Conservation (phyloP, 2,888 invertebrate species). For the Dryobota labecula region DNA sequence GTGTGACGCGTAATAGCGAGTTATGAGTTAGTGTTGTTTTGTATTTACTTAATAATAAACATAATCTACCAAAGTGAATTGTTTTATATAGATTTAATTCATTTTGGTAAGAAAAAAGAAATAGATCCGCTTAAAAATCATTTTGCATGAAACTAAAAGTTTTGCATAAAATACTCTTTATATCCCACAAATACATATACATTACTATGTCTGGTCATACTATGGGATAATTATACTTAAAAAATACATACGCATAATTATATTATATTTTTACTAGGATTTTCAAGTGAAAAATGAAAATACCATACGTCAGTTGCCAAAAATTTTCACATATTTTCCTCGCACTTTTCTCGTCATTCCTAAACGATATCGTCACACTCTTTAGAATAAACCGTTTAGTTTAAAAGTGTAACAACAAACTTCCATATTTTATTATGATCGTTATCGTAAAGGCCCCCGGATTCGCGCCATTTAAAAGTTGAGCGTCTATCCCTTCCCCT, state of each 20-base stretch:
- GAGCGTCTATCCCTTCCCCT: constrained; percentile 63
- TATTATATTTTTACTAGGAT: no score
- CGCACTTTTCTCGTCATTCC: constrained; percentile 51
- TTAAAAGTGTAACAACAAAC: constrained; percentile 85
- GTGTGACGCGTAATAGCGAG: constrained; percentile 75
- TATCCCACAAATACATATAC: no score
- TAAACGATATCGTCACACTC: constrained; percentile 76
- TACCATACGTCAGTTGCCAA: not conserved
- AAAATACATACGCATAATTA: no score
- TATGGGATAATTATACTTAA: no score
- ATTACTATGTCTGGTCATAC: no score
- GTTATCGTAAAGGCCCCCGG: constrained; percentile 87
- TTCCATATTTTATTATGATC: constrained; percentile 90
- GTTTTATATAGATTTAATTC: not conserved
- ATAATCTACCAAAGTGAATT: not conserved
- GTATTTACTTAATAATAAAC: not conserved
- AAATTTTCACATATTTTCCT: not conserved
- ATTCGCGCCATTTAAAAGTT: constrained; percentile 86
- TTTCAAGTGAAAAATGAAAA: no score
- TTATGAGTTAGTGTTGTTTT: constrained; percentile 65
- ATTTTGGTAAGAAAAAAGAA: not conserved
- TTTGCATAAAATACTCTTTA: no score
- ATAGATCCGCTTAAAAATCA: not conserved
- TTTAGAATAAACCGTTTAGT: constrained; percentile 90
- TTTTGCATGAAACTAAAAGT: no score